Evolutionary conservation across 64 coral and sea anemone species (phyloP), one percentile per base, ranked within the genome.

Genomic region (Astreopora myriophthalma): DNA sequence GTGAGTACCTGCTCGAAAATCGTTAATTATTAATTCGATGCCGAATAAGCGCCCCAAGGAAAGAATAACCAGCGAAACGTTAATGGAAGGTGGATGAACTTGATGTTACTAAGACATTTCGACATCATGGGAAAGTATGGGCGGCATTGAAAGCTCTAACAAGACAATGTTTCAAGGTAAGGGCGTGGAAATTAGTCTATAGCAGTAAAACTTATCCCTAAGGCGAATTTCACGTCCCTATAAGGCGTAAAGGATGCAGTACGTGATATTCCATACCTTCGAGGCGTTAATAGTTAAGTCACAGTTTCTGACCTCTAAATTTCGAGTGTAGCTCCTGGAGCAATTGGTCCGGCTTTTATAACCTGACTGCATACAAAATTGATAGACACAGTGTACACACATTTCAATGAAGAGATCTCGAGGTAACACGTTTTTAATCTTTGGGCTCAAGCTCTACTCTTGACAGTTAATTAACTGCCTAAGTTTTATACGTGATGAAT

Each of bases 81-180:
- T 80, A 31, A 82, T 82, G 57, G 28, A 31, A 82, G 52, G 52
- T 82, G 79, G 4, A 63, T 34, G 33, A 80, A 26, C 20, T n/a
- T 24, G 76, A 28, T 48, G 48, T 58, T 80, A 34, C 27, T 46
- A 55, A 58, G 28, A 58, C 27, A 58, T 33, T 46, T 60, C 52
- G 57, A 64, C 79, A 82, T 63, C 52, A 82, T 82, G 79, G 52
- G 19, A 38, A 60, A 37, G 79, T 3, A 82, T 82, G 79, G 79
- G 79, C 37, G 34, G 57, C 16, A 31, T 20, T 82, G 79, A 64
- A 36, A 82, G 79, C 29, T 82, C 79, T 1, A 58, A 82, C 52
- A 82, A 82, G 38, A 82, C 79, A 64, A 82, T 82, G 79, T 82
- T 82, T 82, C 79, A 82, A 82, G 79, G 79, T 82, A 82, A 23